Base-by-base conservation (phyloP, 2,888 invertebrate genomes). In the Drosophila sordidula region DNA sequence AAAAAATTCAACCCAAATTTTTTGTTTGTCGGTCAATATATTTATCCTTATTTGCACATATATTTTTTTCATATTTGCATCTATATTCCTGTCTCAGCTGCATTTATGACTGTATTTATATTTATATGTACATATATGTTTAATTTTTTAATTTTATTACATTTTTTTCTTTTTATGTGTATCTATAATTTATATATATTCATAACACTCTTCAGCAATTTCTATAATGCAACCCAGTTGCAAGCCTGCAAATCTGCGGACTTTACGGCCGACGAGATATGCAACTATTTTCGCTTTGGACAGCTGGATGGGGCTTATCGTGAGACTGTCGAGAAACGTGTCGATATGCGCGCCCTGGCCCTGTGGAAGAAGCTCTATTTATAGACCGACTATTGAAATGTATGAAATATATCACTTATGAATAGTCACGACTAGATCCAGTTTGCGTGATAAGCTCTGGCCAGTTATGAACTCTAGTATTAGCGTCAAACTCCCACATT, bases 201-300 rank as follows among this genome's bases (percentile, higher is more conserved):
- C 26, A 29, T 29, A 29, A 2, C 26, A 29, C 26, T 6, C 0
- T 4, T 6, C 18, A 81, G 89, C 3, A n/a, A 57, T 6, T 64
- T 88, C 4, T 50, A 64, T 9, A 45, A 79, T 22, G 26, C n/a
- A 2, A n/a, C 9, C 9, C 6, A 32, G 0, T 12, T 76, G 25
- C 1, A 55, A 1, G 16, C 62, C 4, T 90, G 91, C 36, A 69
- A 70, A 18, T 39, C 63, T 4, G 58, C 47, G 0, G 70, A 71
- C 16, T 76, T 90, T 16, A 46, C 50, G 1, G 9, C 61, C 11
- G 54, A 68, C 14, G 62, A 71, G 9, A 80, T 90, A 26, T 91
- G 92, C 54, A 89, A 87, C n/a, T 91, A 89, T 69, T 66, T 88
- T 12, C 82, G 80, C n/a, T 80, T 89, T 32, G 71, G 52, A n/a